Evolutionary conservation across 2,797 vertebrate genomes (phyloP).

Genomic region (Ptychadena robeensis): DNA sequence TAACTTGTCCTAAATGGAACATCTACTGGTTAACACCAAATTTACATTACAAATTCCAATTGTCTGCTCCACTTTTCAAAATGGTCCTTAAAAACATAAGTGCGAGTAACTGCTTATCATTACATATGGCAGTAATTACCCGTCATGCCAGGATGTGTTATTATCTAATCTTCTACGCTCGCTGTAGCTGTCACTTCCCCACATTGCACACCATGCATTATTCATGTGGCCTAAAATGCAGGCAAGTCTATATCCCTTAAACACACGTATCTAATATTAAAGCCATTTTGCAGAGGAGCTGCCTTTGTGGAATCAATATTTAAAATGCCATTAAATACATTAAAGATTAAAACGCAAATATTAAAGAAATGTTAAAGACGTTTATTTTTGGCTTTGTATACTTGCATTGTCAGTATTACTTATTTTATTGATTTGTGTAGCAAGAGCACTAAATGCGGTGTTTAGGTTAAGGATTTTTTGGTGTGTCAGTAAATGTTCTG

Average conservation of each 20-base stretch:
- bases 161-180: constrained; percentile 44
- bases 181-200: constrained; percentile 47
- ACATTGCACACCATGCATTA: constrained; percentile 44
- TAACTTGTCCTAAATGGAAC: neutral
- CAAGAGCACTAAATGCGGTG: neutral
- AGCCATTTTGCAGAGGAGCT: neutral
- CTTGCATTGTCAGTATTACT: neutral
- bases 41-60: constrained; percentile 17
- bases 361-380: neutral
- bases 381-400: neutral
- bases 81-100: constrained; percentile 40
- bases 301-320: neutral
- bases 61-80: constrained; percentile 34
- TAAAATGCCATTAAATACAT: neutral
- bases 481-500: too few relatives aligned
- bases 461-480: too few relatives aligned
- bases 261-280: neutral
- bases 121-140: constrained; percentile 51
- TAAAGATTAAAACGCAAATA: neutral
- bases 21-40: neutral
- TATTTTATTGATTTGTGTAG: neutral
- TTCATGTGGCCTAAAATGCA: constrained; percentile 50
- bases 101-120: constrained; percentile 38
- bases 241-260: constrained; percentile 9
- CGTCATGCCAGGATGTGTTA: constrained; percentile 49